Evolutionary conservation across 2,797 vertebrate genomes (phyloP).

Genomic region (Arctocebus calabarensis): DNA sequence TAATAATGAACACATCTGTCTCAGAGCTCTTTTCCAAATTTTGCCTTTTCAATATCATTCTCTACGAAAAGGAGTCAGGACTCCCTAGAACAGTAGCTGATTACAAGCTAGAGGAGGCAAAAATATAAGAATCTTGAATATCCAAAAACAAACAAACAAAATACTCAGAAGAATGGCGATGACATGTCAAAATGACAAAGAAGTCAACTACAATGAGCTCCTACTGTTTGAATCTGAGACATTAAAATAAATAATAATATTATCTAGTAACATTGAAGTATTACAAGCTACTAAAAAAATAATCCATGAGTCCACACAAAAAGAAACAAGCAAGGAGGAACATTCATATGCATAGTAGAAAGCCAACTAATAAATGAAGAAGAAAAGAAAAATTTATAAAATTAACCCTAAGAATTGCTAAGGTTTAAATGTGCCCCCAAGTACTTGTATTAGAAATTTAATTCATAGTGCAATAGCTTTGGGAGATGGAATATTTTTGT

Average conservation of each 20-base stretch:
- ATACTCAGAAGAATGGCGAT: not conserved
- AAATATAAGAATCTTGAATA: not conserved
- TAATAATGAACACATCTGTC: not conserved
- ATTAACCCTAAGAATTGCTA: not conserved
- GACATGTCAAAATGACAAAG: not conserved
- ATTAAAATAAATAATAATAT: not conserved
- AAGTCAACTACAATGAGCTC: not conserved
- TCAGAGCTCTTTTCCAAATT: not conserved
- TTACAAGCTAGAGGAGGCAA: not conserved
- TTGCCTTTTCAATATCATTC: conserved; percentile 2
- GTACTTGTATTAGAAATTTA: not conserved
- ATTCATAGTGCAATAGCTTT: not conserved
- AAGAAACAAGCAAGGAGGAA: not conserved
- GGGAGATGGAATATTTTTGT: not conserved
- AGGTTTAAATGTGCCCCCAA: not conserved
- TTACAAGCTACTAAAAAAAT: not conserved
- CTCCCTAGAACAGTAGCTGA: not conserved
- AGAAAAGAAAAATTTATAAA: not conserved
- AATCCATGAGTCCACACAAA: not conserved
- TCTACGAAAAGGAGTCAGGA: not conserved
- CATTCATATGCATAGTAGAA: not conserved
- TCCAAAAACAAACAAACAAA: not conserved
- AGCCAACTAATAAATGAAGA: not conserved
- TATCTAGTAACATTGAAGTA: not conserved
- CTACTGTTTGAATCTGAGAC: not conserved